These are phyloP conservation scores for Nephrotoma guestfalica DNA, from an alignment of 2,888 invertebrate species.

Conservation along the genomic window DNA sequence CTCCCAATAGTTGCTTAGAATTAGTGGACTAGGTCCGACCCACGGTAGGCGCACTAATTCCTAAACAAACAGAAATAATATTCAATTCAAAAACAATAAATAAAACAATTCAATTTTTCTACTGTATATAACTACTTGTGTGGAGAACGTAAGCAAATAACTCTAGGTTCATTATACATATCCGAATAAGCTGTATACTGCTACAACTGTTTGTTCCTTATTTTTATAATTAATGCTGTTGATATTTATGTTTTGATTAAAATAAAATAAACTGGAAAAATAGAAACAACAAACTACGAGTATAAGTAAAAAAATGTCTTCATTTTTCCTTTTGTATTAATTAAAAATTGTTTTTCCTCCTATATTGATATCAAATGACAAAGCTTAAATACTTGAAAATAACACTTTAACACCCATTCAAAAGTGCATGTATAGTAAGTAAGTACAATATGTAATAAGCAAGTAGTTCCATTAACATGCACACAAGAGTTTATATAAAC, in stretches of 20 bases:
- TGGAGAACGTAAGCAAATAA: too few species aligned
- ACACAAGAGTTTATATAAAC: background rate
- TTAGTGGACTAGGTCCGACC: too few species aligned
- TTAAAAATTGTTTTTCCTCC: background rate
- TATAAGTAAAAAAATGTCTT: background rate
- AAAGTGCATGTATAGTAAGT: background rate
- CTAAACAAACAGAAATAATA: too few species aligned
- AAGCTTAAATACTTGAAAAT: background rate
- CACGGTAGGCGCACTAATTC: too few species aligned
- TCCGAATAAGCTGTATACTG: too few species aligned
- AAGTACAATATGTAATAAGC: background rate
- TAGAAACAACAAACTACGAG: background rate
- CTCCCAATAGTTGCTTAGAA: too few species aligned
- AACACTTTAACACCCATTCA: background rate
- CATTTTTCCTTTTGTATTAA: background rate
- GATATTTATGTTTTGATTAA: background rate
- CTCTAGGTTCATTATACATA: too few species aligned
- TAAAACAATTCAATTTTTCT: too few species aligned
- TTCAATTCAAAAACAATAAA: too few species aligned
- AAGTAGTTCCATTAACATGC: background rate
- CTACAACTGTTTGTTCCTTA: too few species aligned
- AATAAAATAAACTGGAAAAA: background rate
- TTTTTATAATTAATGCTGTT: background rate
- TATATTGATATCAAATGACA: background rate
- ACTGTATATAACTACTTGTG: too few species aligned